Percentiles rank a stretch among this genome's conserved stretches.
These are phyloP conservation scores for Rhabdomys pumilio DNA, from an alignment of 2,797 vertebrate species.

Conservation along the genomic window DNA sequence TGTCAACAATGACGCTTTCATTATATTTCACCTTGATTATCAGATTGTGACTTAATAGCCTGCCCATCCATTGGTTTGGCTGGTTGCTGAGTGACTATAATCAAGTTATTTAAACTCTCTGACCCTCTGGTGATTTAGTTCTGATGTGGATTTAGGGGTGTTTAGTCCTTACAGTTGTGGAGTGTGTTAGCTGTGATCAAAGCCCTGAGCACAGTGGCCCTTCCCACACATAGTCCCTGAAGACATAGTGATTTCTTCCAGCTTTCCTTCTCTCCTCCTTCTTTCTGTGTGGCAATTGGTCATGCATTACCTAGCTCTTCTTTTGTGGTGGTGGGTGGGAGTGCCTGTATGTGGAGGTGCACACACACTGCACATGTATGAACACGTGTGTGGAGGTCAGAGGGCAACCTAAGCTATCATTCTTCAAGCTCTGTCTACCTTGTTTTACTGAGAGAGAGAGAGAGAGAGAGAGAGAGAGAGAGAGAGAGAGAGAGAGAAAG, in stretches of 20 bases:
- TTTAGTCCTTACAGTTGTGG: neutral
- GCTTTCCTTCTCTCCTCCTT: neutral
- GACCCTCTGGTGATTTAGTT: constrained; percentile 34
- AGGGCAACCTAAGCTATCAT: neutral
- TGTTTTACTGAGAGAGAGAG: neutral
- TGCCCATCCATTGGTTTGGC: neutral
- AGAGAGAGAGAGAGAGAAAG: too few species aligned
- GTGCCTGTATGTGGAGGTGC: neutral
- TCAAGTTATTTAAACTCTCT: constrained; percentile 16
- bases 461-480: too few species aligned
- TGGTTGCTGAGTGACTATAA: constrained; percentile 21
- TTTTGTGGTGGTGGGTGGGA: neutral
- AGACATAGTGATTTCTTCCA: neutral
- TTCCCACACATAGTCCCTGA: neutral
- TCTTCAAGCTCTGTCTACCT: neutral
- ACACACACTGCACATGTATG: neutral
- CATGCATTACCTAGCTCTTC: neutral
- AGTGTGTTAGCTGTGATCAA: neutral
- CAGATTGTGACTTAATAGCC: neutral
- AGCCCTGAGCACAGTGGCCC: neutral
- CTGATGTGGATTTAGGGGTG: neutral
- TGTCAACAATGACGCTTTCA: neutral
- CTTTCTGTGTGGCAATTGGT: neutral
- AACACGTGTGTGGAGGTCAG: neutral
- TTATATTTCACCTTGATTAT: constrained; percentile 20